phyloP scores from a whole-genome alignment of 1,140 invertebrate species.

The Sipha flava region DNA sequence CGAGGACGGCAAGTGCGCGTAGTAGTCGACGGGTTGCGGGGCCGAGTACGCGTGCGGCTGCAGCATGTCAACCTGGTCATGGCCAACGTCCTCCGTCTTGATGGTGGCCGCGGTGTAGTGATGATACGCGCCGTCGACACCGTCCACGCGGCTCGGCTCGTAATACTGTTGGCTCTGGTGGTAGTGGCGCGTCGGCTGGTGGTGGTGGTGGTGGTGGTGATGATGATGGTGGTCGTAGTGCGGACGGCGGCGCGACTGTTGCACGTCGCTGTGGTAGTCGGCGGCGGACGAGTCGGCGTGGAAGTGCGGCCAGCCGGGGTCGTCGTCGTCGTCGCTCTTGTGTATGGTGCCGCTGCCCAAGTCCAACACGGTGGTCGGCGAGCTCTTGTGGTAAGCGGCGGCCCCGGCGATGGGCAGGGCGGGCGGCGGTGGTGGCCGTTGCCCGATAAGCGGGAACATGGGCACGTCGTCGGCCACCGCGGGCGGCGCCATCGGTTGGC shows the following conservation, averaged over 20 bases:
- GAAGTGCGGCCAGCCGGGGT: not conserved
- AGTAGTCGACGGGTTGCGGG: not conserved
- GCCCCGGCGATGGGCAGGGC: constrained; percentile 47
- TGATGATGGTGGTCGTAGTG: no score
- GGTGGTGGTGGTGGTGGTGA: no score
- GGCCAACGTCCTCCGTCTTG: not conserved
- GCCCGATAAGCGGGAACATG: constrained; percentile 61
- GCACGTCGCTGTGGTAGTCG: not conserved
- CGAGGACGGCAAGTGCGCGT: not conserved
- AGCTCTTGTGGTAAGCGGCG: constrained; percentile 45
- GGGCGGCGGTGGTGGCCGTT: not conserved
- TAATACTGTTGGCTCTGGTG: not conserved
- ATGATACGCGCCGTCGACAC: not conserved
- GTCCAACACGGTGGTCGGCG: constrained; percentile 60
- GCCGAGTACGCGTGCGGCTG: not conserved
- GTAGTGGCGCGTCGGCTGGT: no score
- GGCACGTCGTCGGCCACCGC: constrained; percentile 58
- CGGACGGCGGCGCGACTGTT: not conserved
- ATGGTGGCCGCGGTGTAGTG: not conserved
- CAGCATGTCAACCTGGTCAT: not conserved
- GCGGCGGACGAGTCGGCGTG: not conserved
- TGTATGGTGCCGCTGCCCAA: constrained; percentile 55
- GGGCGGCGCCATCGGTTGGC: not conserved
- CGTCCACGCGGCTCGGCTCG: not conserved
- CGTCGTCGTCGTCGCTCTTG: constrained; percentile 39